A percentile compares a stretch with the other conserved stretches of the same genome.
Conservation (phyloP, 1,140 invertebrate genomes). For the Branchinecta lindahli region DNA sequence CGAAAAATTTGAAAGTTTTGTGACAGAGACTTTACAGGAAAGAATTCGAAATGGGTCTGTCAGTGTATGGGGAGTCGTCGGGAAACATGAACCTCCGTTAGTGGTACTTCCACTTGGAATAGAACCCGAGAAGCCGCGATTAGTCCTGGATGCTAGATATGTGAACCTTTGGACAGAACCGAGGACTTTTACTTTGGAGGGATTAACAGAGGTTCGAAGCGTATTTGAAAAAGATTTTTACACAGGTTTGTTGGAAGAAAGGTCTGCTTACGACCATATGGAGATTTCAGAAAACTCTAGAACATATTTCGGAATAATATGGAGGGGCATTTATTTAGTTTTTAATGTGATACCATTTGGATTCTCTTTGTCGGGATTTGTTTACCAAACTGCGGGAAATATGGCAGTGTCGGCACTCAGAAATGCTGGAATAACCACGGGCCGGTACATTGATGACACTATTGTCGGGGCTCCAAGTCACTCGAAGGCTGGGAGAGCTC, state of each 20-base stretch:
- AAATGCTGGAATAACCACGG: background rate
- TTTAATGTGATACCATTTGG: slow-evolving; percentile 2
- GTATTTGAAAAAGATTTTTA: background rate
- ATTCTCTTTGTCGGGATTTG: background rate
- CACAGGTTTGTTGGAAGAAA: slow-evolving; percentile 4
- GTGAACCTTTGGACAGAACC: background rate
- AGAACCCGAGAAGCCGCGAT: background rate
- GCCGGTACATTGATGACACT: background rate
- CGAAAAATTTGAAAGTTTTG: background rate
- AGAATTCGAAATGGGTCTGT: background rate
- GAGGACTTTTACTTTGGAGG: background rate
- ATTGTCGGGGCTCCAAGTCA: background rate
- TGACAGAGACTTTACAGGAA: background rate
- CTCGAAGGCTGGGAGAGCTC: background rate
- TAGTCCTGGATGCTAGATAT: background rate
- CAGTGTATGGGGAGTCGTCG: background rate
- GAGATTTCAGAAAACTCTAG: background rate
- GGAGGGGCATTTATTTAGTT: background rate
- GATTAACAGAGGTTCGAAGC: background rate
- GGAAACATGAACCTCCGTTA: background rate
- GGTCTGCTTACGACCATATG: background rate
- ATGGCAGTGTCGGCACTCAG: background rate
- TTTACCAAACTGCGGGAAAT: background rate
- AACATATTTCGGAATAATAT: background rate
- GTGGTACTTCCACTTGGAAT: background rate